These are phyloP conservation scores for Phalanger gymnotis DNA, from an alignment of 2,797 vertebrate genomes.

Conservation along the genomic window DNA sequence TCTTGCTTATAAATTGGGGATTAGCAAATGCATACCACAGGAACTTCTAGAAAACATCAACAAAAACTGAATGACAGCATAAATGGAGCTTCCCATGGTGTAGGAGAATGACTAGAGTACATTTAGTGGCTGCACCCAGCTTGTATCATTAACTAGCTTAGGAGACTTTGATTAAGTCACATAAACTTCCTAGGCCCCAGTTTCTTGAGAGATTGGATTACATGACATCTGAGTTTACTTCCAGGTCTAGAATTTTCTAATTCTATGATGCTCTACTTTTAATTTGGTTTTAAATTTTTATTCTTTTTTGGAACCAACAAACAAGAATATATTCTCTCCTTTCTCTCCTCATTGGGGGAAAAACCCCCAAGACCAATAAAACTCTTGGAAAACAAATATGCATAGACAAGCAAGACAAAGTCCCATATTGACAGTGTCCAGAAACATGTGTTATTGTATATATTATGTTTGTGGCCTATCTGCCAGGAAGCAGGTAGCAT, in stretches of 20 bases:
- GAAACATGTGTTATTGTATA: not conserved
- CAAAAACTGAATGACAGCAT: slow-evolving; percentile 14
- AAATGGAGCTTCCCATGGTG: slow-evolving; percentile 45
- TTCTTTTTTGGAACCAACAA: not conserved
- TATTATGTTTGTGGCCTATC: not conserved
- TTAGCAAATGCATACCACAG: not conserved
- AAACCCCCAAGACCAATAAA: not conserved
- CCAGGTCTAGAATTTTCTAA: not conserved
- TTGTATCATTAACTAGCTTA: not conserved
- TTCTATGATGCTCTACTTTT: not conserved
- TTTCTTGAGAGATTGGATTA: not conserved
- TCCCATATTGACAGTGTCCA: not conserved
- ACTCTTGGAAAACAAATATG: not conserved
- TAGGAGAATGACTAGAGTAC: not conserved
- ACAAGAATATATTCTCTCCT: not conserved
- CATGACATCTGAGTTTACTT: not conserved
- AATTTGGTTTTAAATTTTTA: not conserved
- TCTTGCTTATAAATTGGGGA: slow-evolving; percentile 40
- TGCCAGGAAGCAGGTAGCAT: not conserved
- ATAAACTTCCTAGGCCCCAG: not conserved
- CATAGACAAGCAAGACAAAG: not conserved
- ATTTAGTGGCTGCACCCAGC: not conserved
- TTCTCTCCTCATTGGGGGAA: not conserved
- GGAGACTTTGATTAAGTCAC: not conserved
- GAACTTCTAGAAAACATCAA: slow-evolving; percentile 38